Evolutionary conservation across 2,888 invertebrate species (phyloP).

Genomic region (Rotaria magnacalcarata): DNA sequence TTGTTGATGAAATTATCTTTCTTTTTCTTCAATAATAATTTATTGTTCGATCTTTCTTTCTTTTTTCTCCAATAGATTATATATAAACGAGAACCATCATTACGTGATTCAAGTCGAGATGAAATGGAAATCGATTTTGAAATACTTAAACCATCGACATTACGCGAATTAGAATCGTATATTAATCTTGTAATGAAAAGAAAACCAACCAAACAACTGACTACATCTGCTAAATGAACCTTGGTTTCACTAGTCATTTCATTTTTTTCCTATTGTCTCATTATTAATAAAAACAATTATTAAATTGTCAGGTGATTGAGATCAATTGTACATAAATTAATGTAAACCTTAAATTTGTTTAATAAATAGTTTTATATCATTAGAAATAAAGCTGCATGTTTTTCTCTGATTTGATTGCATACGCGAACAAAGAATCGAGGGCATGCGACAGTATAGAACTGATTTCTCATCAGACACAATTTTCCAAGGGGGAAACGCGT

Average conservation of each 20-base stretch:
- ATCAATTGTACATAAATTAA: conserved; percentile 7
- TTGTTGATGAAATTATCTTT: background rate
- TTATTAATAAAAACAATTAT: conserved; percentile 13
- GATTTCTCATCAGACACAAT: too few species aligned
- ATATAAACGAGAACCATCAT: conserved; percentile 90
- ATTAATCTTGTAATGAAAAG: conserved; percentile 62
- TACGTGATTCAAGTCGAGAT: conserved; percentile 96
- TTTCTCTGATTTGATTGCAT: too few species aligned
- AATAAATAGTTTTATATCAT: too few species aligned
- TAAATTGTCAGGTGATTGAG: conserved; percentile 1
- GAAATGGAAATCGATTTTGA: conserved; percentile 99
- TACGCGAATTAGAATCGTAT: conserved; percentile 92
- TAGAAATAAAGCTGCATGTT: too few species aligned
- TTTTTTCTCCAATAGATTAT: conserved; percentile 73
- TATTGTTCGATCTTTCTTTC: background rate
- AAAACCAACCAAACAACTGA: conserved; percentile 29
- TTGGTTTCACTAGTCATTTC: conserved; percentile 26
- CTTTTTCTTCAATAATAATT: background rate
- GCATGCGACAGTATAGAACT: too few species aligned
- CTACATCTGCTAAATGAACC: conserved; percentile 18
- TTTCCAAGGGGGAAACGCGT: too few species aligned
- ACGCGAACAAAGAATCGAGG: too few species aligned
- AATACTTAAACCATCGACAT: conserved; percentile 92
- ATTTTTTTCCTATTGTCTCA: conserved; percentile 14
- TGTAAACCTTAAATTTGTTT: too few species aligned